phyloP scores from a whole-genome alignment of 2,888 invertebrate species.

The Calameuta idolon region DNA sequence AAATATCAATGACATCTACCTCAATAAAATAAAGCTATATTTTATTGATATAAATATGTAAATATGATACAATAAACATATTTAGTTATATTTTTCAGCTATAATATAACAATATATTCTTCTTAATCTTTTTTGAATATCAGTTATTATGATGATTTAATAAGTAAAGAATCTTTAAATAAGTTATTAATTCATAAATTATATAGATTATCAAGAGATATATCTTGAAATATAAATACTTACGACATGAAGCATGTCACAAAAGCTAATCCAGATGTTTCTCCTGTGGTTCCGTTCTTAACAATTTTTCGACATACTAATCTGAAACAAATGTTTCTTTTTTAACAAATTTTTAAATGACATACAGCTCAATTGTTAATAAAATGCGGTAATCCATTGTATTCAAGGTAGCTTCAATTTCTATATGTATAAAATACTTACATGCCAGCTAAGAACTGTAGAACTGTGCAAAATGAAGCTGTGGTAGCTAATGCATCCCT shows the following conservation, averaged over 20 bases:
- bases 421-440: constrained; percentile 70
- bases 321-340: constrained; percentile 67
- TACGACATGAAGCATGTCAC: constrained; percentile 82
- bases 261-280: constrained; percentile 82
- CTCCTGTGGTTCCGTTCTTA: constrained; percentile 80
- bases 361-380: neutral
- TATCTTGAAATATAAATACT: constrained; percentile 57
- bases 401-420: neutral
- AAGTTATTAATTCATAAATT: neutral
- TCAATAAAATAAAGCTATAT: neutral
- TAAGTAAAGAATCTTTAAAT: too few species aligned
- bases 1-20: neutral
- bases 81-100: neutral
- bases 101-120: neutral
- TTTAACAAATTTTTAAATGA: neutral
- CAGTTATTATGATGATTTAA: too few species aligned
- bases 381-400: constrained; percentile 3
- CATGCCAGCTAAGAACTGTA: constrained; percentile 89
- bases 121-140: neutral
- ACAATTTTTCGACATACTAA: constrained; percentile 83
- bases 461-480: constrained; percentile 82
- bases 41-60: neutral
- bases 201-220: neutral
- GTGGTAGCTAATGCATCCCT: constrained; percentile 69
- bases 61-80: neutral